phyloP scores from a whole-genome alignment of 2,797 vertebrate species.

The Gymnoscopelus microlampas region DNA sequence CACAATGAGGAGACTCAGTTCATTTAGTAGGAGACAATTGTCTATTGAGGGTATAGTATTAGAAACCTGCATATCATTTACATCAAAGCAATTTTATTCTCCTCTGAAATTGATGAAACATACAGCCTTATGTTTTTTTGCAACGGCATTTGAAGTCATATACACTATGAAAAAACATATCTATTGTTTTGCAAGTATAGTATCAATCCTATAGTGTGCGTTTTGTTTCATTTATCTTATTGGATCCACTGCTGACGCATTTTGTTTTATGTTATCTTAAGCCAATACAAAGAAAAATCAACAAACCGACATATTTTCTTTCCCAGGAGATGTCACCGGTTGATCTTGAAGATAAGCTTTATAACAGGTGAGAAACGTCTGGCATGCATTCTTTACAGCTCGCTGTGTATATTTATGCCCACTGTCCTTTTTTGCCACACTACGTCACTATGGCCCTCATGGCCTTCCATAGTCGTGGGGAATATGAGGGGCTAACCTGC shows the following conservation, averaged over 20 bases:
- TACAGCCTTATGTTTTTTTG: neutral
- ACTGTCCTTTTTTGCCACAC: slow-evolving; percentile 3
- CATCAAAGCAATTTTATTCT: slow-evolving; percentile 28
- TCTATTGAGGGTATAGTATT: slow-evolving; percentile 22
- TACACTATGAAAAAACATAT: neutral
- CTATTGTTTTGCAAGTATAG: neutral
- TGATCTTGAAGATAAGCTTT: slow-evolving; percentile 41
- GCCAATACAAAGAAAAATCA: neutral
- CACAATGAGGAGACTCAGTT: slow-evolving; percentile 41
- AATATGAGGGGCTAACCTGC: slow-evolving; percentile 41
- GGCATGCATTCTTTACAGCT: slow-evolving; percentile 3
- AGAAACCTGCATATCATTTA: slow-evolving; percentile 12
- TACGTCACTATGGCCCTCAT: neutral
- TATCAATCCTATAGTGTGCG: neutral
- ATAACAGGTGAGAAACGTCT: slow-evolving; percentile 69
- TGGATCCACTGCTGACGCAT: slow-evolving; percentile 1
- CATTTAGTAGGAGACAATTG: slow-evolving; percentile 26
- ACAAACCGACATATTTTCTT: slow-evolving; percentile 42
- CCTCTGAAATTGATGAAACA: slow-evolving; percentile 8
- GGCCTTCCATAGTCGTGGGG: slow-evolving; percentile 18
- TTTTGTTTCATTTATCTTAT: neutral
- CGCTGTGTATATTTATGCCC: neutral
- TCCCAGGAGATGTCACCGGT: slow-evolving; percentile 67
- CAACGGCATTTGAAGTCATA: neutral
- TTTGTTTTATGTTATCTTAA: neutral